Evolutionary conservation across 2,888 invertebrate species (phyloP).

Genomic region (Eupithecia subumbrata): DNA sequence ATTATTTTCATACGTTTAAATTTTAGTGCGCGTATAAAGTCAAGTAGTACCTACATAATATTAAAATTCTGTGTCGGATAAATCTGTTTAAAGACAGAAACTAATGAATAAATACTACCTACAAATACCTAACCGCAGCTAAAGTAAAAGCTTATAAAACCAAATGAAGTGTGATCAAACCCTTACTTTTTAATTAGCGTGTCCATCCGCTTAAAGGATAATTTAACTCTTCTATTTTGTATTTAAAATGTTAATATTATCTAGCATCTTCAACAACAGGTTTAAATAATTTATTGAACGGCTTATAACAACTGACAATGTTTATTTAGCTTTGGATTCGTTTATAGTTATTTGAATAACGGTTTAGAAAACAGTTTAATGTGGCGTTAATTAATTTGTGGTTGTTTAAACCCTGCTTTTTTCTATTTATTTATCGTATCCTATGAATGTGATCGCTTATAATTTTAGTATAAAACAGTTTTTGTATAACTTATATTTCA

Average conservation of each 20-base stretch:
- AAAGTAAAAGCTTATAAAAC: background rate
- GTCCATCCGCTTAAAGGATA: slow-evolving; percentile 30
- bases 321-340: slow-evolving; percentile 20
- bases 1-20: too few relatives aligned
- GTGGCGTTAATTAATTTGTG: background rate
- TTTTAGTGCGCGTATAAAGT: too few relatives aligned
- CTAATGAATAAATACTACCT: too few relatives aligned
- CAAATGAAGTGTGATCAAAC: background rate
- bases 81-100: too few relatives aligned
- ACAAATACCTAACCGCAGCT: too few relatives aligned
- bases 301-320: slow-evolving; percentile 24
- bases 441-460: background rate
- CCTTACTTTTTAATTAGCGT: slow-evolving; percentile 34
- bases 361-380: slow-evolving; percentile 7
- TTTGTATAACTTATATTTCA: background rate
- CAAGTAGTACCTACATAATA: too few relatives aligned
- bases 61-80: too few relatives aligned
- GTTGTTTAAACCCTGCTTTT: background rate
- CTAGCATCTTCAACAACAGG: slow-evolving; percentile 28
- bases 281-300: slow-evolving; percentile 30
- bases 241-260: slow-evolving; percentile 24
- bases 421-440: background rate
- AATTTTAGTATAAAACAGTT: background rate
- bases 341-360: slow-evolving; percentile 15
- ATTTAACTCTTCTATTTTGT: slow-evolving; percentile 30